Base-by-base conservation (phyloP, 2,888 invertebrate genomes). In the Melieria crassipennis region DNA sequence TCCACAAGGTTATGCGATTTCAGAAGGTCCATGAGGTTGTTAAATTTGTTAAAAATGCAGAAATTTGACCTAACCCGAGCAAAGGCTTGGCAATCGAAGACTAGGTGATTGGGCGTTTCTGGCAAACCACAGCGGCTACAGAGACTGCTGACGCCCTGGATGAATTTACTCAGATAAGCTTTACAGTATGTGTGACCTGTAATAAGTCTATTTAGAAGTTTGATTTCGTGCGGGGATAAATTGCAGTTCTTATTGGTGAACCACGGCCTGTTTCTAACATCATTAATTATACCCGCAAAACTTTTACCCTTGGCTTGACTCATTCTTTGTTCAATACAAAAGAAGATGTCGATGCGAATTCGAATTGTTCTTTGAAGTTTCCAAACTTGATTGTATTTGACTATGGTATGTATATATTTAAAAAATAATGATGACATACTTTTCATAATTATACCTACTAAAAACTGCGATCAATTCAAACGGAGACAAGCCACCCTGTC, bases 201-300 rank as follows among this genome's bases (percentile, higher is more conserved):
- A 10, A 58, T 4, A 4, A 58, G 30, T 58, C 58, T 16, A 7
- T 58, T 58, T 1, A 58, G 11, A 5, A 58, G 16, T 58, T 58
- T 58, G 9, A 58, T 58, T 4, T 58, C 58, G 9, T 58, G 11
- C 30, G 58, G n/a, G n/a, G n/a, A n/a, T n/a, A n/a, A n/a, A n/a
- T n/a, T n/a, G n/a, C n/a, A n/a, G n/a, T n/a, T n/a, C 1, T 43
- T 7, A 1, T 30, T 10, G 3, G 30, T 42, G 30, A 5, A 42
- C 30, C 30, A 30, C 10, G n/a, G n/a, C n/a, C n/a, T n/a, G n/a
- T n/a, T n/a, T n/a, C n/a, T n/a, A n/a, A n/a, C n/a, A n/a, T n/a
- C n/a, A n/a, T n/a, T 10, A 11, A 58, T 58, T 1, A 58, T 42
- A 7, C 43, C 42, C 0, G 58, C 58, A 16, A 58, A 42, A 4